Evolutionary conservation across 2,888 invertebrate genomes (phyloP), one percentile per base, ranked within the genome.

Genomic region (Ditula angustiorana): DNA sequence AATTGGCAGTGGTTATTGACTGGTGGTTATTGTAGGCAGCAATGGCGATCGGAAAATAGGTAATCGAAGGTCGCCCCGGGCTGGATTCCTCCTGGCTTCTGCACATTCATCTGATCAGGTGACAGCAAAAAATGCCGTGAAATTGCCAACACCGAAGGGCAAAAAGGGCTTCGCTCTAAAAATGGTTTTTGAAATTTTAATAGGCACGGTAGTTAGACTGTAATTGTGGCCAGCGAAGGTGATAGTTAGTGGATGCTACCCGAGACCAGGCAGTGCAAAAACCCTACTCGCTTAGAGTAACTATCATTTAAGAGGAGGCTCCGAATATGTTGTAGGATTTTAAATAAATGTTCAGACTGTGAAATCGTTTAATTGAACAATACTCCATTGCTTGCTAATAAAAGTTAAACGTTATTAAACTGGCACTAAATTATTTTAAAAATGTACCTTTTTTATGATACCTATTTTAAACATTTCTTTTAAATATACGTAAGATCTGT

Each of bases 1-100:
- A 91, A 92, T 91, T 92, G 89, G 74, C 74, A 71, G 72, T 80
- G 80, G 83, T 86, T 86, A 86, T 86, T 81, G 87, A 79, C 81
- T 84, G 80, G 73, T 80, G 81, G 80, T 82, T 83, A 84, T 81
- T 81, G 83, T 81, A 75, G 79, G 78, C 79, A 69, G 71, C 77
- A 76, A 77, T 78, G 74, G 73, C 75, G 76, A 82, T 80, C 73
- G 73, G 77, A 73, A 75, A 81, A 79, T 82, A 64, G 64, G 64
- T 64, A 80, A 84, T 81, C 80, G 86, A 88, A 89, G 87, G 86
- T 83, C 85, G 72, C 59, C 67, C 50, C 46, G 10, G 57, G 64
- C 65, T 47, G 68, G 71, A 71, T 70, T 70, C 68, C 66, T 53
- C 55, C 67, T 67, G 74, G 74, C 71, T 75, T 72, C 72, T 70